phyloP scores from a whole-genome alignment of 1,140 invertebrate species.

The Episyrphus balteatus region DNA sequence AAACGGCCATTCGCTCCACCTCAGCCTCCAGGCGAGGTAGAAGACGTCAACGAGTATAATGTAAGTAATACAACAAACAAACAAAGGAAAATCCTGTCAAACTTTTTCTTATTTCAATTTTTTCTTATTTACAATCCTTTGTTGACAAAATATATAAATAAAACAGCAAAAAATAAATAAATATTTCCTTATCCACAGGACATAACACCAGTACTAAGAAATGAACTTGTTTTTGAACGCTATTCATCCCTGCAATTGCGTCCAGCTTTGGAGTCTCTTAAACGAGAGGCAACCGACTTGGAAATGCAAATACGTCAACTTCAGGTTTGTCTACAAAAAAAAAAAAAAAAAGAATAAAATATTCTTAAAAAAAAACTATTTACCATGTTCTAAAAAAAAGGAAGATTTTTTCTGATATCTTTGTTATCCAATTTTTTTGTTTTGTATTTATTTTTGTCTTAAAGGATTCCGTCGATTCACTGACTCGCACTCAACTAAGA shows the following conservation, averaged over 20 bases:
- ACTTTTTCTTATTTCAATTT: background rate
- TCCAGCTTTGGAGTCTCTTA: conserved; percentile 63
- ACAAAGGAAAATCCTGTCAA: background rate
- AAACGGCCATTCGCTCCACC: conserved; percentile 55
- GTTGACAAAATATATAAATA: no score
- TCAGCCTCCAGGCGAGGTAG: conserved; percentile 40
- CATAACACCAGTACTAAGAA: conserved; percentile 56
- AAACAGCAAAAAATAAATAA: no score
- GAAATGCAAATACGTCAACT: conserved; percentile 77
- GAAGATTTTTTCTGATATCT: background rate
- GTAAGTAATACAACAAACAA: conserved; percentile 15
- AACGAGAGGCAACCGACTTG: conserved; percentile 69
- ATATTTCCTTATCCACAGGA: conserved; percentile 35
- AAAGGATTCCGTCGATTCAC: conserved; percentile 71
- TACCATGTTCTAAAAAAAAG: background rate
- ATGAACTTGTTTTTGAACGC: conserved; percentile 73
- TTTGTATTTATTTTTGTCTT: conserved; percentile 8
- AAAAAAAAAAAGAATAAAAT: background rate
- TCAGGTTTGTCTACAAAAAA: conserved; percentile 35
- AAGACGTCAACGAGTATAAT: conserved; percentile 28
- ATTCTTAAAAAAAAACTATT: background rate
- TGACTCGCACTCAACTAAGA: conserved; percentile 77
- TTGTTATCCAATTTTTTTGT: background rate
- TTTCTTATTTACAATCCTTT: no score
- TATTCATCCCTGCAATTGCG: conserved; percentile 62